Percentiles rank a stretch among this genome's conserved stretches.
phyloP scores from a whole-genome alignment of 2,797 vertebrate species.

The Enteromius anoplus region DNA sequence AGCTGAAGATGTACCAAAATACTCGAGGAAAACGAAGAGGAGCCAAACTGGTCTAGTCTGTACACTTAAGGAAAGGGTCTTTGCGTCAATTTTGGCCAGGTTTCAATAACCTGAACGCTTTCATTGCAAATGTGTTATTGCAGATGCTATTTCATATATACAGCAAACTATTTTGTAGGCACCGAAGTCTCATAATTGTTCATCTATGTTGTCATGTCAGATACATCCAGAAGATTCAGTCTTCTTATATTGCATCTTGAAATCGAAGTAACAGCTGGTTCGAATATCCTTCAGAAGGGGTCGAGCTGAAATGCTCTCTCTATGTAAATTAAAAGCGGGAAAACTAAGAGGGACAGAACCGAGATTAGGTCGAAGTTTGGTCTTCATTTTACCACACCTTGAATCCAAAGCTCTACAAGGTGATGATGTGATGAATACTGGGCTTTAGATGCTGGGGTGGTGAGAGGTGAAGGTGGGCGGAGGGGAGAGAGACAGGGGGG shows the following conservation, averaged over 20 bases:
- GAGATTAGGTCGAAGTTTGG: constrained; percentile 2
- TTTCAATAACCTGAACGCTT: constrained; percentile 14
- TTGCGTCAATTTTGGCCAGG: constrained; percentile 7
- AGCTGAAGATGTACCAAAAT: constrained; percentile 38
- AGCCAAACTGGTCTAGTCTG: constrained; percentile 18
- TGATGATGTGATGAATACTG: constrained; percentile 23
- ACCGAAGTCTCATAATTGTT: constrained; percentile 19
- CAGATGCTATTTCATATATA: constrained; percentile 17
- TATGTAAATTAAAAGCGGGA: constrained; percentile 18
- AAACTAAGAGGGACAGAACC: background rate
- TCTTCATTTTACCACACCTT: constrained; percentile 26
- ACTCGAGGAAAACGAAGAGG: constrained; percentile 34
- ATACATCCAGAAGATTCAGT: background rate
- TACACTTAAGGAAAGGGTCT: constrained; percentile 19
- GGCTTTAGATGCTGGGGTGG: constrained; percentile 70
- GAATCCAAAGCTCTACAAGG: constrained; percentile 3
- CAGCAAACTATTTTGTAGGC: constrained; percentile 24
- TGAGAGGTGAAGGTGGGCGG: constrained; percentile 74
- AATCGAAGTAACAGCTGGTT: constrained; percentile 4
- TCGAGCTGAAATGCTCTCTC: constrained; percentile 25
- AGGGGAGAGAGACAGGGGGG: constrained; percentile 71
- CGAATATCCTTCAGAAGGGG: constrained; percentile 38
- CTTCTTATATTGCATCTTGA: constrained; percentile 29
- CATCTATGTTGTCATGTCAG: background rate
- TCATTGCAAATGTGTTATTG: constrained; percentile 22